Conservation (phyloP, 2,113 vertebrate species). For the Zosterops borbonicus region DNA sequence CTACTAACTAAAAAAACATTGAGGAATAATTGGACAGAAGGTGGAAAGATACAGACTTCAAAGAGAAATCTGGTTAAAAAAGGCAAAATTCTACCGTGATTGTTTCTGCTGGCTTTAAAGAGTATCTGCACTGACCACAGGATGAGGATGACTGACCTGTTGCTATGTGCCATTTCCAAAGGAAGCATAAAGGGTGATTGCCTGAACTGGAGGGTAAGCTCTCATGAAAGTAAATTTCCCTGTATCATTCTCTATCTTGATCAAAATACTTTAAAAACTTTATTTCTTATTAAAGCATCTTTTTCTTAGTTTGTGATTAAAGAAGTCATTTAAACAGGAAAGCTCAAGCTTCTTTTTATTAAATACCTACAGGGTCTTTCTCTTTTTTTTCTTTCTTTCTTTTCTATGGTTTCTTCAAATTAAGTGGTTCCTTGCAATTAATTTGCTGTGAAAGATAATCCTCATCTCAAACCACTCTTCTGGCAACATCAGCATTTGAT, state of each 20-base stretch:
- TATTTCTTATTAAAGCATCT: conserved; percentile 13
- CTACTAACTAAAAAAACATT: not conserved
- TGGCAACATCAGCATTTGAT: conserved; percentile 75
- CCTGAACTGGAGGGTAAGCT: not conserved
- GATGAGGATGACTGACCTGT: not conserved
- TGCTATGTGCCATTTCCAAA: rapidly evolving
- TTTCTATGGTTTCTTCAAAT: conserved; percentile 66
- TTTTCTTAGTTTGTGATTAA: conserved; percentile 19
- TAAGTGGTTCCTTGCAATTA: conserved; percentile 72
- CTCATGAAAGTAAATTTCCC: not conserved
- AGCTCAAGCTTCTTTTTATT: conserved; percentile 42
- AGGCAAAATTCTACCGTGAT: not conserved
- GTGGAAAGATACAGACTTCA: not conserved
- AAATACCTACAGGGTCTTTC: not conserved
- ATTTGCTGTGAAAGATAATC: conserved; percentile 77
- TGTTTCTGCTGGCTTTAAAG: not conserved
- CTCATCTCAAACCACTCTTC: conserved; percentile 69
- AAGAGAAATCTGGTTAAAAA: not conserved
- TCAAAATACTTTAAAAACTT: conserved; percentile 24
- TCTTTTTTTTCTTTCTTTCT: not conserved
- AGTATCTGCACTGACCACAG: rapidly evolving
- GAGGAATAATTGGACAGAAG: not conserved
- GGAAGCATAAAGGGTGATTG: not conserved
- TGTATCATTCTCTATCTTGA: not conserved
- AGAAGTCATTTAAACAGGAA: conserved; percentile 51